Evolutionary conservation across 2,888 invertebrate species (phyloP).

Genomic region (Bembecia ichneumoniformis): DNA sequence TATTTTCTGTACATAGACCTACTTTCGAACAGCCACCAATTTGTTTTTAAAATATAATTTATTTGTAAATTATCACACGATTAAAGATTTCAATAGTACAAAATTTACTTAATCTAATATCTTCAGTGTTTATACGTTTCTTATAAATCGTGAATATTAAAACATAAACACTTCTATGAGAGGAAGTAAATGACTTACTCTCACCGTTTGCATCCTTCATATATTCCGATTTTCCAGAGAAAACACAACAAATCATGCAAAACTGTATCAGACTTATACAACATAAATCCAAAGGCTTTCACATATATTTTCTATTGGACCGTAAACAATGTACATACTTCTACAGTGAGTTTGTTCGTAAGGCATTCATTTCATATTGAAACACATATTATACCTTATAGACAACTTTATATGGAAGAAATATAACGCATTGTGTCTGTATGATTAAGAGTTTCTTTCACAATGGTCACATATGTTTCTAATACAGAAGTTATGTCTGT

Average conservation of each 20-base stretch:
- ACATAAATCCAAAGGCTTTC: slow-evolving; percentile 8
- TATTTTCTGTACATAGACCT: too few relatives aligned
- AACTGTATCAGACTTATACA: slow-evolving; percentile 12
- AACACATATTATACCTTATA: slow-evolving; percentile 6
- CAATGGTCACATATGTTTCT: slow-evolving; percentile 6
- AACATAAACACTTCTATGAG: too few relatives aligned
- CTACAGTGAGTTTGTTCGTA: slow-evolving; percentile 3
- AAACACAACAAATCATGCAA: slow-evolving; percentile 16
- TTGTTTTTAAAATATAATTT: too few relatives aligned
- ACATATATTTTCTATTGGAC: slow-evolving; percentile 16
- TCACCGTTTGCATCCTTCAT: not conserved
- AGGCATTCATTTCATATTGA: slow-evolving; percentile 8
- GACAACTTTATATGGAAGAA: slow-evolving; percentile 1
- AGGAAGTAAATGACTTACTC: too few relatives aligned
- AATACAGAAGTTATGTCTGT: not conserved
- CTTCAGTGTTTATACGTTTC: too few relatives aligned
- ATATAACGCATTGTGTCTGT: slow-evolving; percentile 9
- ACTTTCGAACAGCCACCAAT: too few relatives aligned
- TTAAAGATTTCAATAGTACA: too few relatives aligned
- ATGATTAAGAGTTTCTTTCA: slow-evolving; percentile 15
- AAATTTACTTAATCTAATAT: too few relatives aligned
- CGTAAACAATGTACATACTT: slow-evolving; percentile 16
- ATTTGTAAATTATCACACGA: too few relatives aligned
- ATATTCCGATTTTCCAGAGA: not conserved
- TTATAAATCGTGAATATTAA: too few relatives aligned